phyloP scores from a whole-genome alignment of 2,113 vertebrate species.

The Entomyzon cyanotis region DNA sequence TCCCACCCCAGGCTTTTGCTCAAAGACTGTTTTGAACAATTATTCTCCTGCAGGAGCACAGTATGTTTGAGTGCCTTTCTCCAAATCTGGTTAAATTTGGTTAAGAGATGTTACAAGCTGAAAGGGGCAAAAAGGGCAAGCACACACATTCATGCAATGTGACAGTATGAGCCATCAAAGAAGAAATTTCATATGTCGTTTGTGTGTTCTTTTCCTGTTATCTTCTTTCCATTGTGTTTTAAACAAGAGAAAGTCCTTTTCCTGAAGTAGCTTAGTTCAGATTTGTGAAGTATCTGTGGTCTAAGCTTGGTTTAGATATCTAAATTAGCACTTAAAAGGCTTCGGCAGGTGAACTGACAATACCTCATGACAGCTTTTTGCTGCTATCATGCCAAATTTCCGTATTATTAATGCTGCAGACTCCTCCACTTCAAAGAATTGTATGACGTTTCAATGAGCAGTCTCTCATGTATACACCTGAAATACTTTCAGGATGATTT shows the following conservation, averaged over 20 bases:
- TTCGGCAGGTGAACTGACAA: neutral
- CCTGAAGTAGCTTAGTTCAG: neutral
- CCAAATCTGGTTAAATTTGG: neutral
- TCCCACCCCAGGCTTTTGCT: neutral
- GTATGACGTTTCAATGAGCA: neutral
- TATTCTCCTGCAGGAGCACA: neutral
- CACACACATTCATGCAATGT: neutral
- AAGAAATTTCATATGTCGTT: neutral
- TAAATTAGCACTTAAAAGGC: slow-evolving; percentile 40
- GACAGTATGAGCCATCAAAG: neutral
- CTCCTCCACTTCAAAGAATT: slow-evolving; percentile 47
- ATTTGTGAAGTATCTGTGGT: neutral
- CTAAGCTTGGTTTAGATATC: neutral
- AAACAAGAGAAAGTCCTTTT: neutral
- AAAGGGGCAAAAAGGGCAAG: neutral
- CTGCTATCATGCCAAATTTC: neutral
- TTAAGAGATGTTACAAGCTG: neutral
- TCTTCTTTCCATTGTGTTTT: neutral
- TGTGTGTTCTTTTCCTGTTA: neutral
- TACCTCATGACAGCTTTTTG: neutral
- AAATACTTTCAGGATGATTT: slow-evolving; percentile 14
- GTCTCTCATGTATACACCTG: neutral
- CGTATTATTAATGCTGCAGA: slow-evolving; percentile 22
- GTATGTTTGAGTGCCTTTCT: neutral
- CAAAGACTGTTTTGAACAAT: neutral